A percentile compares a stretch with the other conserved stretches of the same genome.
These are phyloP conservation scores for Apostichopus leukothele DNA, from an alignment of 53 echinoderm and acorn worm species.

Conservation along the genomic window DNA sequence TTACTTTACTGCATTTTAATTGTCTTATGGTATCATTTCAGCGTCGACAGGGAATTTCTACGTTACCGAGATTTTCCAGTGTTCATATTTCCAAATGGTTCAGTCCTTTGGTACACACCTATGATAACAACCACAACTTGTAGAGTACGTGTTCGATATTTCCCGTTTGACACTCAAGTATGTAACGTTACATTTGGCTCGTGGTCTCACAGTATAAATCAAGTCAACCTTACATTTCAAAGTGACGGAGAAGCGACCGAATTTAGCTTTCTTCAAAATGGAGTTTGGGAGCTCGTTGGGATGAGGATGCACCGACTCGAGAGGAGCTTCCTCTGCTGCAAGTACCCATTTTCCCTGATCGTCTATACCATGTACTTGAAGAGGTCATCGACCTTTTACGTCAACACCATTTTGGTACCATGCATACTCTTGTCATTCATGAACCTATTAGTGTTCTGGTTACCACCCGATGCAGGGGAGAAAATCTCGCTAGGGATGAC, in stretches of 20 bases:
- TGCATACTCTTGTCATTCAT: constrained; percentile 66
- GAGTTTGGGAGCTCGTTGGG: constrained; percentile 66
- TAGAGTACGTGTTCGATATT: constrained; percentile 53
- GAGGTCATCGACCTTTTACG: constrained; percentile 65
- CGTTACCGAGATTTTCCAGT: constrained; percentile 46
- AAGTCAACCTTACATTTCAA: constrained; percentile 48
- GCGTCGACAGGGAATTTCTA: constrained; percentile 63
- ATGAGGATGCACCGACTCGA: constrained; percentile 24
- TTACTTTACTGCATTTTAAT: too few species aligned
- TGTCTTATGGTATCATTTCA: constrained; percentile 3
- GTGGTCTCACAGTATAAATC: constrained; percentile 38
- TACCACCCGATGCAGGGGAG: constrained; percentile 81
- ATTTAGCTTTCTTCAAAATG: constrained; percentile 63
- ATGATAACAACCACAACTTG: constrained; percentile 61
- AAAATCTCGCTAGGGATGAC: constrained; percentile 75
- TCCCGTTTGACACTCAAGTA: constrained; percentile 64
- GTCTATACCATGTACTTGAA: constrained; percentile 61
- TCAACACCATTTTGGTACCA: constrained; percentile 75
- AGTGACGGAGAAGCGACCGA: constrained; percentile 59
- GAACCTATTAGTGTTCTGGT: constrained; percentile 69
- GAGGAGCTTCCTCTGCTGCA: constrained; percentile 65
- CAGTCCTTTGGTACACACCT: constrained; percentile 65
- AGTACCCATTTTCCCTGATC: constrained; percentile 61
- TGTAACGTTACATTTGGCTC: constrained; percentile 66
- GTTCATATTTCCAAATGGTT: constrained; percentile 44